phyloP scores from a whole-genome alignment of 2,888 invertebrate species.

The Tenthredo amoena region DNA sequence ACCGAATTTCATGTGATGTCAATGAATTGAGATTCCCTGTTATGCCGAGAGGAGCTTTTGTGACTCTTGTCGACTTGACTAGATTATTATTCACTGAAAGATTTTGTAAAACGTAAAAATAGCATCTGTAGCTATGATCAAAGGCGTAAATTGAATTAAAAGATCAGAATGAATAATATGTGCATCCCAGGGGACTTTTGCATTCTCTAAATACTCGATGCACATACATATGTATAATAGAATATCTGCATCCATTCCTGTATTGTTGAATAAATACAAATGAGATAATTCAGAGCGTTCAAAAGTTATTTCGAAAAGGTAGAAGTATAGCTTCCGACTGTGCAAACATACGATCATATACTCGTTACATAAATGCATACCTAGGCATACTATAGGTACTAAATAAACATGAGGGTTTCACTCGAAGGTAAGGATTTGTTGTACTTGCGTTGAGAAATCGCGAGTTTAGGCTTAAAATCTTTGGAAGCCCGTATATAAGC shows the following conservation, averaged over 20 bases:
- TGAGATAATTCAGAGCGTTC: neutral
- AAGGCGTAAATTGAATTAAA: neutral
- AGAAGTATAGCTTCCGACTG: neutral
- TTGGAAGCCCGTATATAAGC: neutral
- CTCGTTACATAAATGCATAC: neutral
- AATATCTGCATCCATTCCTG: neutral
- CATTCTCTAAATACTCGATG: neutral
- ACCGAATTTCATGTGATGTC: neutral
- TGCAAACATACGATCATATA: neutral
- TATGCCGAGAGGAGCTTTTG: neutral
- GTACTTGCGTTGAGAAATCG: neutral
- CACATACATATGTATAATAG: neutral
- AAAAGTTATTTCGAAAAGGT: neutral
- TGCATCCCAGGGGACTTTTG: neutral
- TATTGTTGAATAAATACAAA: neutral
- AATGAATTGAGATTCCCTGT: neutral
- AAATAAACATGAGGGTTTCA: constrained; percentile 5
- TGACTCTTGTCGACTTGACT: neutral
- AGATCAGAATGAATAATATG: constrained; percentile 7
- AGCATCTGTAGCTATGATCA: neutral
- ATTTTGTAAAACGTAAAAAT: neutral
- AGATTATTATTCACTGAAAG: neutral
- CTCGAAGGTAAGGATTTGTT: neutral
- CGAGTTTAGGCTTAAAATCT: constrained; percentile 12
- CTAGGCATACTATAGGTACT: neutral